Evolutionary conservation across 2,888 invertebrate genomes (phyloP).

Genomic region (Acronicta aceris): DNA sequence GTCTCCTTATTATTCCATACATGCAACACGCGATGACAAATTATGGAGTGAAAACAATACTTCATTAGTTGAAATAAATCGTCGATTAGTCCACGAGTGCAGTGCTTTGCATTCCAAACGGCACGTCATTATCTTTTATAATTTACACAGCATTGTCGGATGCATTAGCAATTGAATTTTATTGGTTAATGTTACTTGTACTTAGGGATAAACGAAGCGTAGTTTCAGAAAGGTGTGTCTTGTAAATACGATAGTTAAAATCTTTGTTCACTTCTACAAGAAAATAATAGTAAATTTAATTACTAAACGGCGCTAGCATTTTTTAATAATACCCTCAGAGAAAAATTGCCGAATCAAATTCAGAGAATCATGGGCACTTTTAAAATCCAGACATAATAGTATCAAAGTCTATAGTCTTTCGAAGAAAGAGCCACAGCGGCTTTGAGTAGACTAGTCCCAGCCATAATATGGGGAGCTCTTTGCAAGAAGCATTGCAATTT

Average conservation of each 20-base stretch:
- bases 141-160: conserved; percentile 37
- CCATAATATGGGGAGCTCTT: too few species aligned
- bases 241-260: not conserved
- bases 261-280: too few species aligned
- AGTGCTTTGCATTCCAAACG: conserved; percentile 25
- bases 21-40: conserved; percentile 1
- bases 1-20: conserved; percentile 31
- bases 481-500: too few species aligned
- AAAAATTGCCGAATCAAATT: too few species aligned
- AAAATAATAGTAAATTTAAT: too few species aligned
- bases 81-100: conserved; percentile 41
- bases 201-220: not conserved
- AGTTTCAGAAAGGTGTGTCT: not conserved
- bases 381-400: too few species aligned
- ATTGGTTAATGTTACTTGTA: not conserved
- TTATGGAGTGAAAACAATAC: conserved; percentile 50
- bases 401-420: too few species aligned
- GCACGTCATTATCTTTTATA: conserved; percentile 20
- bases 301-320: too few species aligned
- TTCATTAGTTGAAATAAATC: conserved; percentile 57
- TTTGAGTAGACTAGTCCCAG: too few species aligned
- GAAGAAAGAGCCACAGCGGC: too few species aligned
- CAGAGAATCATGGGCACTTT: too few species aligned
- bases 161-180: conserved; percentile 14
- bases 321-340: too few species aligned